Conservation (phyloP, 2,888 invertebrate species). For the Metalampra italica region DNA sequence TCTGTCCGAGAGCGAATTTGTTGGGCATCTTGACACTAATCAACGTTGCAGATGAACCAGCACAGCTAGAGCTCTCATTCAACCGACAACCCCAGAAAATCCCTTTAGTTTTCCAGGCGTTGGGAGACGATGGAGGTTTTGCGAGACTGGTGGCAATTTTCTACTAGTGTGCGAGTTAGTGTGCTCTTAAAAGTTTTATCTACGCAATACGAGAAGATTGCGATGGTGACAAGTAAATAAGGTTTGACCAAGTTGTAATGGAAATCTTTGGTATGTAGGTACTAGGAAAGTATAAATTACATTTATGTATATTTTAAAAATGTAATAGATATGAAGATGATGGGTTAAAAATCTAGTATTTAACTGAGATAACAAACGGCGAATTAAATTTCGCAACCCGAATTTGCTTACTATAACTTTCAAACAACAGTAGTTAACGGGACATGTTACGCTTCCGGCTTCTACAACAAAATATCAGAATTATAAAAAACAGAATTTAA, state of each 20-base stretch:
- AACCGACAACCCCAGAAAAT: conserved; percentile 15
- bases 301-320: too few species aligned
- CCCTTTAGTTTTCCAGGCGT: conserved; percentile 13
- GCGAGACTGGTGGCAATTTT: conserved; percentile 32
- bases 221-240: background rate
- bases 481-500: too few species aligned
- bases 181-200: conserved; percentile 40
- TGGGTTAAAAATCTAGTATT: too few species aligned
- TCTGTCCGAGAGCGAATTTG: conserved; percentile 56
- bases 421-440: too few species aligned
- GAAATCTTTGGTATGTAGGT: background rate
- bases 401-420: too few species aligned
- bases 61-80: conserved; percentile 21
- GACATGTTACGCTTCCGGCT: too few species aligned
- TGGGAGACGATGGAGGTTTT: conserved; percentile 22
- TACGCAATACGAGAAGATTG: conserved; percentile 4
- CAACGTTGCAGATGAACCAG: conserved; percentile 42
- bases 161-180: conserved; percentile 37
- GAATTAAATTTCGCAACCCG: too few species aligned
- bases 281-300: too few species aligned
- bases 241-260: background rate
- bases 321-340: too few species aligned
- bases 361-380: too few species aligned
- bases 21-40: conserved; percentile 57
- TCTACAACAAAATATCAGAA: too few species aligned